phyloP scores from a whole-genome alignment of 2,113 vertebrate species.

The Zingel zingel region DNA sequence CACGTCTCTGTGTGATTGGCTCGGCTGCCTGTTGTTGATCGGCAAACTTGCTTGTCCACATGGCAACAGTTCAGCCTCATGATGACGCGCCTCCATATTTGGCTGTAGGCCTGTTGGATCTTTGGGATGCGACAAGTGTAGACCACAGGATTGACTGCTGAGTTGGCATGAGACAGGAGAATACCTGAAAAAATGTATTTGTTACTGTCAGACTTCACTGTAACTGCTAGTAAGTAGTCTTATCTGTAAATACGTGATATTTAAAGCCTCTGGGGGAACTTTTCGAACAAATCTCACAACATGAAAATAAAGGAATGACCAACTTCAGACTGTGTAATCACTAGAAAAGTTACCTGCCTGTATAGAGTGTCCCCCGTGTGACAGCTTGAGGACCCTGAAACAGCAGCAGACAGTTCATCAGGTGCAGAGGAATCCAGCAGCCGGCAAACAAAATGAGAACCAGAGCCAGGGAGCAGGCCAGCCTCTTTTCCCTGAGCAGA shows the following conservation, averaged over 20 bases:
- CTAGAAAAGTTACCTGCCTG: constrained; percentile 54
- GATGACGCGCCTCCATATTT: constrained; percentile 71
- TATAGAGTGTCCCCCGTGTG: constrained; percentile 44
- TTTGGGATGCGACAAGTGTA: constrained; percentile 78
- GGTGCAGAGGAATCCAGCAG: constrained; percentile 80
- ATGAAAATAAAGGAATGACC: background rate
- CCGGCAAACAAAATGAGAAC: constrained; percentile 71
- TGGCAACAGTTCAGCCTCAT: constrained; percentile 35
- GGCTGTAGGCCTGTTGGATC: constrained; percentile 69
- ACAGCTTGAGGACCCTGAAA: constrained; percentile 39
- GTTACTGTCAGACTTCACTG: background rate
- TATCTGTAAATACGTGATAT: background rate
- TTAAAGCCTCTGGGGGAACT: background rate
- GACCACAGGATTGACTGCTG: constrained; percentile 77
- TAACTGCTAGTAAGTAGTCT: background rate
- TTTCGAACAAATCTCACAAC: background rate
- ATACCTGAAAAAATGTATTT: constrained; percentile 58
- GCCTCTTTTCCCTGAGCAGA: constrained; percentile 71
- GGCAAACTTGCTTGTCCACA: constrained; percentile 17
- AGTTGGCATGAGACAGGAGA: constrained; percentile 76
- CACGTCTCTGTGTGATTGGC: constrained; percentile 22
- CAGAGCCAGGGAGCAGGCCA: constrained; percentile 75
- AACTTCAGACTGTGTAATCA: background rate
- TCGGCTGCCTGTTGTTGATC: constrained; percentile 20
- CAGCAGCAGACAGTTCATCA: constrained; percentile 75